Conservation (phyloP, 2,113 vertebrate genomes). For the Heliornis fulica region DNA sequence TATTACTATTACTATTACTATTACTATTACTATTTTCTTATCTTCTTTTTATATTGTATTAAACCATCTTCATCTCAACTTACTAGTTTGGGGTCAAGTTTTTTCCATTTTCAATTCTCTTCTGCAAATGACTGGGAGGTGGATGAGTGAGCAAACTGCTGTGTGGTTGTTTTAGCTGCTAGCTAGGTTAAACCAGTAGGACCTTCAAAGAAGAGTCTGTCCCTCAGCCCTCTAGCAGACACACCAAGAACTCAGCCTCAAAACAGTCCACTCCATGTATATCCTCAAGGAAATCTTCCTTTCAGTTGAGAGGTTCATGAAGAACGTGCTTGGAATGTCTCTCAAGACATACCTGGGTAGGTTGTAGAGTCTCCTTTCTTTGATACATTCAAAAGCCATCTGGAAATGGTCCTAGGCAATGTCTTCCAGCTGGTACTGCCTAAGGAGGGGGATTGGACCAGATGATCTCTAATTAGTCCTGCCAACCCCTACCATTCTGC, state of each 20-base stretch:
- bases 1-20: no score
- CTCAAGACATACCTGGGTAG: not conserved
- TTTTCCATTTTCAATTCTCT: no score
- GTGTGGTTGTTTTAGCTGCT: no score
- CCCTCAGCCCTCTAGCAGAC: not conserved
- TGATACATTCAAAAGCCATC: not conserved
- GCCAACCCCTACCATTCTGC: not conserved
- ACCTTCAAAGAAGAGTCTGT: not conserved
- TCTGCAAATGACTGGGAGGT: no score
- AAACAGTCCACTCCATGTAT: not conserved
- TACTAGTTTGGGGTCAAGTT: no score
- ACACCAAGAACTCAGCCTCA: not conserved
- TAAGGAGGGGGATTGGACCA: not conserved
- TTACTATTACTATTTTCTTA: no score
- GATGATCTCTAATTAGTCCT: not conserved
- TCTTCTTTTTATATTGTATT: no score
- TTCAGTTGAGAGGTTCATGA: not conserved
- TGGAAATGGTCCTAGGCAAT: not conserved
- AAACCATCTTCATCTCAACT: no score
- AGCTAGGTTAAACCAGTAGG: no score
- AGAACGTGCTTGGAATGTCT: not conserved
- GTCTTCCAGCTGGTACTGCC: not conserved
- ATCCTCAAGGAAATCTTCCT: not conserved
- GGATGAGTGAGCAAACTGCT: no score
- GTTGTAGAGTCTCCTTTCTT: not conserved